A percentile compares a stretch with the other conserved stretches of the same genome.
Conservation (phyloP, 2,888 invertebrate genomes). For the Thymelicus acteon region DNA sequence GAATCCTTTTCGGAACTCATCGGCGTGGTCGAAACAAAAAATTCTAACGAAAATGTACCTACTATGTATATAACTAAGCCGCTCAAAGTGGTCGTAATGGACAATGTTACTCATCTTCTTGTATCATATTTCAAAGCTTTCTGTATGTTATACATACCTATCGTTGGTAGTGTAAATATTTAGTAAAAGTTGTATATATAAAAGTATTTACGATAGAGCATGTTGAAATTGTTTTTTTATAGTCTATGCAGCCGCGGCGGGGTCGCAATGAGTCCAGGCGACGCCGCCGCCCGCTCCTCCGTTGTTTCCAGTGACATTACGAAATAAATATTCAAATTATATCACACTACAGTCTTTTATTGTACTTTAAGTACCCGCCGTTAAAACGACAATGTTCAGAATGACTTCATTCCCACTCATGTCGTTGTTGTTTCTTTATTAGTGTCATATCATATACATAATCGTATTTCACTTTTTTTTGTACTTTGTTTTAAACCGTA, state of each 20-base stretch:
- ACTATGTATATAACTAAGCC: slow-evolving; percentile 72
- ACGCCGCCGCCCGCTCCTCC: slow-evolving; percentile 68
- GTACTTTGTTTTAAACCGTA: no score
- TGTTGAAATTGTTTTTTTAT: slow-evolving; percentile 82
- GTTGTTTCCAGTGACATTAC: slow-evolving; percentile 82
- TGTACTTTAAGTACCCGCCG: slow-evolving; percentile 41
- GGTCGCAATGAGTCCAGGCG: slow-evolving; percentile 73
- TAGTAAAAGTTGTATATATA: slow-evolving; percentile 76
- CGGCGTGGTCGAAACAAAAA: slow-evolving; percentile 79
- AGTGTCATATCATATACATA: no score
- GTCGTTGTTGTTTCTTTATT: background rate
- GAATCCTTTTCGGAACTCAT: slow-evolving; percentile 90
- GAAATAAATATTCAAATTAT: slow-evolving; percentile 83
- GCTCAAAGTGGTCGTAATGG: slow-evolving; percentile 50
- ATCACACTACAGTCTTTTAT: slow-evolving; percentile 66
- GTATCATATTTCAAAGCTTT: slow-evolving; percentile 75
- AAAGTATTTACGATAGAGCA: slow-evolving; percentile 66
- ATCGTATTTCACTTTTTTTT: no score
- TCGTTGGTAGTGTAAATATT: slow-evolving; percentile 78
- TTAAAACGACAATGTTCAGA: background rate
- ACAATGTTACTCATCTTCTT: slow-evolving; percentile 70
- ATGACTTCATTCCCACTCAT: background rate
- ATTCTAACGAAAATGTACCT: slow-evolving; percentile 79
- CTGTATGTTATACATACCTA: slow-evolving; percentile 82
- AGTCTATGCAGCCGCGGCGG: slow-evolving; percentile 77